These are phyloP conservation scores for Acronicta psi DNA, from an alignment of 2,888 invertebrate species.

Conservation along the genomic window DNA sequence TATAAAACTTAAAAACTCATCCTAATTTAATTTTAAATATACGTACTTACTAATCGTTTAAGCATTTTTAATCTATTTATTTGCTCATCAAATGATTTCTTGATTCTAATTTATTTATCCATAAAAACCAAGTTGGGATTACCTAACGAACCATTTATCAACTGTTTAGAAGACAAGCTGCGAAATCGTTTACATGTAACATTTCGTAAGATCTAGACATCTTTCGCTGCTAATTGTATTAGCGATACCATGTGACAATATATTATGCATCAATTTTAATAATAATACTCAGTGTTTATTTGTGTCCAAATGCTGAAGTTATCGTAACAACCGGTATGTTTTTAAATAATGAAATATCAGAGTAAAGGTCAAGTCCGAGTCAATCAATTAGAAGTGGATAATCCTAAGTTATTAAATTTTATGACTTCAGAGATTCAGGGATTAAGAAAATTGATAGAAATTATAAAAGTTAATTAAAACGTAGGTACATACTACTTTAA, in stretches of 20 bases:
- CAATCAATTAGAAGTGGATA: neutral
- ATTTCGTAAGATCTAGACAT: conserved; percentile 39
- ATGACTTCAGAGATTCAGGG: neutral
- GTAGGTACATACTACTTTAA: no score
- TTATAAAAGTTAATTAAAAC: no score
- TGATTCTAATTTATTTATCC: conserved; percentile 5
- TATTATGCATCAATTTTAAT: conserved; percentile 12
- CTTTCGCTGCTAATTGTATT: conserved; percentile 35
- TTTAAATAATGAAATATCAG: neutral
- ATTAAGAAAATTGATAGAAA: no score
- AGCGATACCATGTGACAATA: conserved; percentile 18
- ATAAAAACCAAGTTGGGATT: conserved; percentile 30
- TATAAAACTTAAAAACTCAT: no score
- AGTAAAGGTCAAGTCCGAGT: neutral
- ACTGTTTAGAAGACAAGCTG: conserved; percentile 10
- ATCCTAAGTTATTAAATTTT: neutral
- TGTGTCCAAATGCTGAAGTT: neutral
- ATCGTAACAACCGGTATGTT: neutral
- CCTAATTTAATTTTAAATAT: conserved; percentile 29
- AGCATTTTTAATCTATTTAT: conserved; percentile 16
- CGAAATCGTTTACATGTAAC: conserved; percentile 28
- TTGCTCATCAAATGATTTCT: conserved; percentile 31
- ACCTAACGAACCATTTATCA: conserved; percentile 24
- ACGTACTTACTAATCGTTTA: conserved; percentile 18
- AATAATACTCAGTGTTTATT: conserved; percentile 5